Evolutionary conservation across 2,113 vertebrate species (phyloP).

Genomic region (Anolis sagrei): DNA sequence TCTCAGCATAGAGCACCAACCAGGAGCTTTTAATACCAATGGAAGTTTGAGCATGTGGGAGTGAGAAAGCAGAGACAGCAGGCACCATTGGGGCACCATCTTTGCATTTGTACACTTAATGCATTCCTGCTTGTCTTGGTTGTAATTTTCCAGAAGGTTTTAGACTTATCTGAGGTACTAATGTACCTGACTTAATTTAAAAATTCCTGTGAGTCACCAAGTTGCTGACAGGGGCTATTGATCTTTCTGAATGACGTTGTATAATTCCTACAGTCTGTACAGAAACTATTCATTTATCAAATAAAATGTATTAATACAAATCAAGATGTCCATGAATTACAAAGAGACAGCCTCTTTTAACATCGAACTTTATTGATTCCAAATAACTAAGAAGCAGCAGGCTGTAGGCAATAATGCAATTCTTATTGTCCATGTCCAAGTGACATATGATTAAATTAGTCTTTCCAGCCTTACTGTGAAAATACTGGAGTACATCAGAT

Average conservation of each 20-base stretch:
- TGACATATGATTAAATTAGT: slow-evolving; percentile 62
- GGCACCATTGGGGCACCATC: neutral
- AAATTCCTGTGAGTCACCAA: slow-evolving; percentile 45
- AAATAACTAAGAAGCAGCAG: slow-evolving; percentile 29
- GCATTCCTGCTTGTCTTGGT: neutral
- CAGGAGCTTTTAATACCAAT: no score
- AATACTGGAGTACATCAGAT: slow-evolving; percentile 42
- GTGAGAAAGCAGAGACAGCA: neutral
- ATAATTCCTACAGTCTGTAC: slow-evolving; percentile 43
- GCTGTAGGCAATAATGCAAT: slow-evolving; percentile 32
- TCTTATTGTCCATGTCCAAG: slow-evolving; percentile 41
- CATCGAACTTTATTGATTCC: slow-evolving; percentile 33
- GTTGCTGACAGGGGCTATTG: slow-evolving; percentile 39
- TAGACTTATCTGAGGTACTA: slow-evolving; percentile 39
- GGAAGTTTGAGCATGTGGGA: no score
- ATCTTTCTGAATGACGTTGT: slow-evolving; percentile 27
- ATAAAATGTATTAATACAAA: slow-evolving; percentile 41
- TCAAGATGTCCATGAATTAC: slow-evolving; percentile 38
- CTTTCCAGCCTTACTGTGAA: slow-evolving; percentile 56
- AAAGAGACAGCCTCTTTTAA: slow-evolving; percentile 40
- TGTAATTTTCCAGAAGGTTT: slow-evolving; percentile 22
- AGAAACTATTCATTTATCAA: slow-evolving; percentile 38
- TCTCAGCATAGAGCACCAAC: no score
- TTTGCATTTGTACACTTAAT: neutral
- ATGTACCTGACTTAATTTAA: slow-evolving; percentile 18